A percentile compares a stretch with the other conserved stretches of the same genome.
phyloP scores from a whole-genome alignment of 2,113 vertebrate species.

The Felis chaus region DNA sequence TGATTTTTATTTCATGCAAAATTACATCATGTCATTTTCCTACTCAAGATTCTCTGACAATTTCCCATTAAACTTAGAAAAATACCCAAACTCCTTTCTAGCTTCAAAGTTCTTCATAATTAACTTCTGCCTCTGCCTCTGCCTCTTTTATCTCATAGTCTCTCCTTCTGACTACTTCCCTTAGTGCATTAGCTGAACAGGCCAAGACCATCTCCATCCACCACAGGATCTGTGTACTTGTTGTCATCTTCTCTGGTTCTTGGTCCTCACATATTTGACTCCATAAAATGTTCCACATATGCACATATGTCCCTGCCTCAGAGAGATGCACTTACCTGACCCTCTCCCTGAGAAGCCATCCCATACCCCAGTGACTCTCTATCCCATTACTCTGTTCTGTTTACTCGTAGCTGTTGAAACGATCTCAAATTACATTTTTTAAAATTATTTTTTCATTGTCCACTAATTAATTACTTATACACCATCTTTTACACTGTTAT shows the following conservation, averaged over 20 bases:
- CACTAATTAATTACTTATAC: background rate
- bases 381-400: background rate
- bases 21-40: background rate
- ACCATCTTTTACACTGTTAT: background rate
- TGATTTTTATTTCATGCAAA: background rate
- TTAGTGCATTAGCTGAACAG: background rate
- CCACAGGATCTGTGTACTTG: background rate
- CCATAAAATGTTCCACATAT: background rate
- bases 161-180: rapidly evolving
- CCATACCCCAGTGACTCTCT: background rate
- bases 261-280: background rate
- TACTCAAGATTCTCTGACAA: background rate
- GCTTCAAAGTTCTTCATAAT: background rate
- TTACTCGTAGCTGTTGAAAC: background rate
- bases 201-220: background rate
- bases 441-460: background rate
- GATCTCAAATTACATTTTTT: background rate
- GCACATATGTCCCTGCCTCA: background rate
- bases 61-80: background rate
- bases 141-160: background rate
- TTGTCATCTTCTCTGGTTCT: background rate
- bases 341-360: no score
- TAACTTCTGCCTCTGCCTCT: background rate
- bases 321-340: background rate
- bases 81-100: background rate